Conservation (phyloP, 2,888 invertebrate genomes). For the Philhelius pedissequus region DNA sequence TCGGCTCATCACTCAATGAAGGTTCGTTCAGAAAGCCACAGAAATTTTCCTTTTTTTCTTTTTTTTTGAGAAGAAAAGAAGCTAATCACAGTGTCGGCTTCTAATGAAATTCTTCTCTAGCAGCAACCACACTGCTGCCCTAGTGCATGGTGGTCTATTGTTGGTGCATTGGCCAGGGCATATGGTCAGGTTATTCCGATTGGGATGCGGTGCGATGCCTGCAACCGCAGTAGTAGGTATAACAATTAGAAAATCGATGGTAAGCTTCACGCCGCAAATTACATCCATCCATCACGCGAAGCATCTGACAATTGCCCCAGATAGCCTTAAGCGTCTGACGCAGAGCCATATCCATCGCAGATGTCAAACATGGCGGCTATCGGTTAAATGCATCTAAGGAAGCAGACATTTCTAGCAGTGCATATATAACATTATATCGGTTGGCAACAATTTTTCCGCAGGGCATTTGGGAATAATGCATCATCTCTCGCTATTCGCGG, state of each 20-base stretch:
- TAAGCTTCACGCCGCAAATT: slow-evolving; percentile 48
- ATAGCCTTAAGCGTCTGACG: not conserved
- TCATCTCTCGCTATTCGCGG: not conserved
- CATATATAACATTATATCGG: too few relatives aligned
- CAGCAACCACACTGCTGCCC: not conserved
- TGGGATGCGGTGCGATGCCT: too few relatives aligned
- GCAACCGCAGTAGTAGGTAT: slow-evolving; percentile 25
- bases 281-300: slow-evolving; percentile 46
- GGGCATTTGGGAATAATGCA: slow-evolving; percentile 6
- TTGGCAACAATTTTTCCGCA: slow-evolving; percentile 7
- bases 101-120: slow-evolving; percentile 31
- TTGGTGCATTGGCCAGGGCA: not conserved
- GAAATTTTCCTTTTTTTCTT: slow-evolving; percentile 15
- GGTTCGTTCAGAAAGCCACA: not conserved
- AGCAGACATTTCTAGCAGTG: not conserved
- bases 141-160: slow-evolving; percentile 15
- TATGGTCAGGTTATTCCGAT: not conserved
- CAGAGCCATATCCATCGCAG: not conserved
- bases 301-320: slow-evolving; percentile 24
- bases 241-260: slow-evolving; percentile 53
- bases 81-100: slow-evolving; percentile 36
- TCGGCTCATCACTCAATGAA: slow-evolving; percentile 55
- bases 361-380: slow-evolving; percentile 47
- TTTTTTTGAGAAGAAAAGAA: slow-evolving; percentile 51
- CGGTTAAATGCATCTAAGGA: too few relatives aligned